Conservation (phyloP, 2,113 vertebrate species). For the Papio anubis region DNA sequence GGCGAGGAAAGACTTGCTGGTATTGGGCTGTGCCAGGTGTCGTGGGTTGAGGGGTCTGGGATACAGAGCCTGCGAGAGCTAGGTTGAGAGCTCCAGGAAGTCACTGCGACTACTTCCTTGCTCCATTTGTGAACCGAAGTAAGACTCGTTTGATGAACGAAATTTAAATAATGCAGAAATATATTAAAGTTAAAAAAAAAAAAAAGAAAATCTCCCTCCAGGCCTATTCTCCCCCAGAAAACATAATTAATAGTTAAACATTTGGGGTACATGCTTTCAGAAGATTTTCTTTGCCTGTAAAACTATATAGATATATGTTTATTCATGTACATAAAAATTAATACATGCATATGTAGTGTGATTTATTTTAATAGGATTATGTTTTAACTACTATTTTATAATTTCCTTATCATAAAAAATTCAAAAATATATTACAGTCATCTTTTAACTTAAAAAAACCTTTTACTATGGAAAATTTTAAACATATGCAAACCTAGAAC, state of each 20-base stretch:
- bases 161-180: neutral
- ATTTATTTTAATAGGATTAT: conserved; percentile 44
- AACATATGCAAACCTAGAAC: neutral
- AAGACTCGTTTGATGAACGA: neutral
- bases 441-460: neutral
- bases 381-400: neutral
- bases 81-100: neutral
- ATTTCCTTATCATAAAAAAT: neutral
- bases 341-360: neutral
- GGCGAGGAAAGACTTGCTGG: neutral
- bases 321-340: neutral
- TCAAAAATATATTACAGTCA: neutral
- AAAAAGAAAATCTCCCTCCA: neutral
- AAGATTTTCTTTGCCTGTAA: neutral
- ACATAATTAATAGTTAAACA: neutral
- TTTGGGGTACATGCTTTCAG: neutral
- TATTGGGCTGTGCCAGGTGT: neutral
- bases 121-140: neutral
- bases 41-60: neutral
- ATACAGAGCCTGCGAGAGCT: neutral
- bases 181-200: neutral
- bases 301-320: neutral
- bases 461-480: neutral
- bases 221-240: neutral
- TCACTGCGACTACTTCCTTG: neutral